These are phyloP conservation scores for Lagopus muta DNA, from an alignment of 2,113 vertebrate genomes.

Conservation along the genomic window DNA sequence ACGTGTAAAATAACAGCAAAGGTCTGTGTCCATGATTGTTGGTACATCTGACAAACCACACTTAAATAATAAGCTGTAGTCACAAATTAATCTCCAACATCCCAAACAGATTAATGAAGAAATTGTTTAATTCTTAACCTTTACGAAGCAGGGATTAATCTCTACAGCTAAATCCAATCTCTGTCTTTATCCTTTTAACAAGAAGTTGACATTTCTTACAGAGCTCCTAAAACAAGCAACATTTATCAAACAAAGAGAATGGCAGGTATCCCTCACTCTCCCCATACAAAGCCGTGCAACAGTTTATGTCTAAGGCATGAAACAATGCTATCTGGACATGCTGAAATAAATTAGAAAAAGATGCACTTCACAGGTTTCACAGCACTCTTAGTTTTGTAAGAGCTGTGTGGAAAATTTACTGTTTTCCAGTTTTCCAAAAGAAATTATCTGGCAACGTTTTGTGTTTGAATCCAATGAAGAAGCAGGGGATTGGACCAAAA, in stretches of 20 bases:
- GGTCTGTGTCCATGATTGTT: rapidly evolving
- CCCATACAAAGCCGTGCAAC: neutral
- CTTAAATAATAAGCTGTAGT: neutral
- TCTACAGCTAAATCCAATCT: neutral
- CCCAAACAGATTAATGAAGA: neutral
- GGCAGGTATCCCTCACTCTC: neutral
- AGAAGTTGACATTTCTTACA: neutral
- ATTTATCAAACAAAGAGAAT: neutral
- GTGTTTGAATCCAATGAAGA: neutral
- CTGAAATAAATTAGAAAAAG: neutral
- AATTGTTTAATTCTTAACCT: constrained; percentile 1
- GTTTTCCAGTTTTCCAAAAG: neutral
- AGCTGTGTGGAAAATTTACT: neutral
- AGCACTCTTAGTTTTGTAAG: neutral
- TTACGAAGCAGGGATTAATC: neutral
- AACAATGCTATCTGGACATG: neutral
- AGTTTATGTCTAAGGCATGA: neutral
- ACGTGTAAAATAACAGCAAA: neutral
- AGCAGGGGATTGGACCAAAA: neutral
- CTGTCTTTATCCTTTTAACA: constrained; percentile 3
- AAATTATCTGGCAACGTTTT: neutral
- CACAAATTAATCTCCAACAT: neutral
- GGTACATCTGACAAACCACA: neutral
- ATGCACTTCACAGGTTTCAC: neutral
- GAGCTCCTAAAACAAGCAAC: neutral